Percentiles rank a stretch among this genome's conserved stretches.
phyloP scores from a whole-genome alignment of 1,140 invertebrate species.

The Neodiprion lecontei region DNA sequence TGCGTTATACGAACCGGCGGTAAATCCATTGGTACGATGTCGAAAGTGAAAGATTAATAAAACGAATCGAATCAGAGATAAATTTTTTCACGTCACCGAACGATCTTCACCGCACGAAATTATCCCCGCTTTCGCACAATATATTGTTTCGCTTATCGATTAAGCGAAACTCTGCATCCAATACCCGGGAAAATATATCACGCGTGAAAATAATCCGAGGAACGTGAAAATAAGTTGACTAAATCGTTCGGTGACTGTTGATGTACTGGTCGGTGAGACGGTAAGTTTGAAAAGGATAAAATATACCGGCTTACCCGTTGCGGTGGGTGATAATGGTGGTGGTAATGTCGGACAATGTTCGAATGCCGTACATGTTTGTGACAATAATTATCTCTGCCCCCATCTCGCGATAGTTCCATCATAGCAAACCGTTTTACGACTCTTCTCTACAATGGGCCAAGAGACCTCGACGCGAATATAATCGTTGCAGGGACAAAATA shows the following conservation, averaged over 20 bases:
- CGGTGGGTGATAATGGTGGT: background rate
- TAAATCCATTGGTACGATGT: background rate
- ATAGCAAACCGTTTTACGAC: background rate
- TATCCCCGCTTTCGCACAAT: no score
- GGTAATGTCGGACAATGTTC: background rate
- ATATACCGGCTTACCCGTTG: background rate
- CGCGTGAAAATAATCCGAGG: background rate
- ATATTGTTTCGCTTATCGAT: no score
- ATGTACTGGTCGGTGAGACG: background rate
- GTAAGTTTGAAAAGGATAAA: background rate
- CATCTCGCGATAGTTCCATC: background rate
- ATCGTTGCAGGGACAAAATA: background rate
- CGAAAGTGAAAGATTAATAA: background rate
- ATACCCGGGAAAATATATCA: background rate
- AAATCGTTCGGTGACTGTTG: background rate
- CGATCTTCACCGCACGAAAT: no score
- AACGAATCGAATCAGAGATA: no score
- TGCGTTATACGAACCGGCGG: background rate
- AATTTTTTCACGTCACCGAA: no score
- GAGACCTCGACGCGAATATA: background rate
- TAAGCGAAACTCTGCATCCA: background rate
- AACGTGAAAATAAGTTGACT: background rate
- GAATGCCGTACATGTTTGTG: background rate
- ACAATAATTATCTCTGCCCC: background rate
- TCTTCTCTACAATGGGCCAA: background rate